A percentile compares a stretch with the other conserved stretches of the same genome.
Evolutionary conservation across 2,113 vertebrate species (phyloP).

Genomic region (Phodopus roborovskii): DNA sequence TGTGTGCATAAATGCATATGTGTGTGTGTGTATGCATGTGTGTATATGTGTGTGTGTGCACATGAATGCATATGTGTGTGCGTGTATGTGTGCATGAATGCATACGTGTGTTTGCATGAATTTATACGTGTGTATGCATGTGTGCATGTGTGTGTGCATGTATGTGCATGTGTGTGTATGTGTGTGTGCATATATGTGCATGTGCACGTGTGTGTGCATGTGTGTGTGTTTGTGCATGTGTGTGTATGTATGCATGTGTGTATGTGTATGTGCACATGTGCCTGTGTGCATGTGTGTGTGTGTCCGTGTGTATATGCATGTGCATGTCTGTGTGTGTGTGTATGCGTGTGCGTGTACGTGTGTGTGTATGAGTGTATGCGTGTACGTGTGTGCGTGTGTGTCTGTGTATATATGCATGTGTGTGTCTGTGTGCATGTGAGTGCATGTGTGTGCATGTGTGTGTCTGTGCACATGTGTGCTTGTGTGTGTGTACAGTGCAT

Average conservation of each 20-base stretch:
- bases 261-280: background rate
- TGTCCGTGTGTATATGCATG: background rate
- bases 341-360: background rate
- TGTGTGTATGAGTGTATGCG: background rate
- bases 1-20: background rate
- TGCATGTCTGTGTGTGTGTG: too few species aligned
- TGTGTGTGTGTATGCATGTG: fast-evolving
- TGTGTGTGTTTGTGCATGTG: background rate
- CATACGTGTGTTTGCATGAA: background rate
- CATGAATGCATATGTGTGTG: too few species aligned
- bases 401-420: too few species aligned
- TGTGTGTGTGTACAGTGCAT: background rate
- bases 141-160: background rate
- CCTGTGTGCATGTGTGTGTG: too few species aligned
- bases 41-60: background rate
- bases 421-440: background rate
- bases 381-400: too few species aligned
- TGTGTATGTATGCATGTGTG: too few species aligned
- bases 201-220: too few species aligned
- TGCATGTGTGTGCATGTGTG: background rate
- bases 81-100: background rate
- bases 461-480: background rate
- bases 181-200: background rate
- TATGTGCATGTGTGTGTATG: fast-evolving
- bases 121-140: too few species aligned